phyloP scores from a whole-genome alignment of 2,113 vertebrate species.

The Solenodon paradoxus region DNA sequence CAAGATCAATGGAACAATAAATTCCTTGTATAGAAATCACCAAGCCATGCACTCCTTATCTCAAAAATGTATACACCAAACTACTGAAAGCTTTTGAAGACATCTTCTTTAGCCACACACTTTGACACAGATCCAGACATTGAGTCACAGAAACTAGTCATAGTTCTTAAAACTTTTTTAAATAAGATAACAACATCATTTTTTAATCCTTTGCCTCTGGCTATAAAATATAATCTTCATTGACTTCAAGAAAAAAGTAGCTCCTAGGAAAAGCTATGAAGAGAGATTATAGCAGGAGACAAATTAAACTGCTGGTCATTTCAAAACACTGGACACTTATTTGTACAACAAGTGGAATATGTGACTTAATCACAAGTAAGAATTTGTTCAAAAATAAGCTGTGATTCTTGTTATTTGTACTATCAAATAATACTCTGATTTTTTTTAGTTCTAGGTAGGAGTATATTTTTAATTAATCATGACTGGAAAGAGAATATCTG shows the following conservation, averaged over 20 bases:
- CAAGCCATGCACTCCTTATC: neutral
- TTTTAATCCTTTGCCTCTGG: neutral
- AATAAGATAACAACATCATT: neutral
- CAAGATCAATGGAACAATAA: constrained; percentile 50
- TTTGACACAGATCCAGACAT: constrained; percentile 5
- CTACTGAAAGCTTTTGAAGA: neutral
- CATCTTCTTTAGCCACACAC: neutral
- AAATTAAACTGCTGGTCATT: neutral
- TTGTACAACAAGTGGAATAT: neutral
- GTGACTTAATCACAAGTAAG: neutral
- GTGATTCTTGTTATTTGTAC: neutral
- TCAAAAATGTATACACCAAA: constrained; percentile 24
- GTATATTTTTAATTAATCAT: neutral
- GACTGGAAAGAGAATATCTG: neutral
- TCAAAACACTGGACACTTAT: neutral
- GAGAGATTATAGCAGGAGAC: neutral
- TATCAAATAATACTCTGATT: neutral
- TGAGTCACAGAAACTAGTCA: constrained; percentile 17
- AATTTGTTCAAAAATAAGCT: neutral
- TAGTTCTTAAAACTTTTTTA: neutral
- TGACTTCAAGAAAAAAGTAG: constrained; percentile 19
- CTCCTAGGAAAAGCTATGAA: neutral
- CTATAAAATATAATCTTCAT: neutral
- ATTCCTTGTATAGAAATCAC: constrained; percentile 41
- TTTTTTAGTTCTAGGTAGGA: neutral